Evolutionary conservation across 2,888 invertebrate species (phyloP).

Genomic region (Drosophila pullipes): DNA sequence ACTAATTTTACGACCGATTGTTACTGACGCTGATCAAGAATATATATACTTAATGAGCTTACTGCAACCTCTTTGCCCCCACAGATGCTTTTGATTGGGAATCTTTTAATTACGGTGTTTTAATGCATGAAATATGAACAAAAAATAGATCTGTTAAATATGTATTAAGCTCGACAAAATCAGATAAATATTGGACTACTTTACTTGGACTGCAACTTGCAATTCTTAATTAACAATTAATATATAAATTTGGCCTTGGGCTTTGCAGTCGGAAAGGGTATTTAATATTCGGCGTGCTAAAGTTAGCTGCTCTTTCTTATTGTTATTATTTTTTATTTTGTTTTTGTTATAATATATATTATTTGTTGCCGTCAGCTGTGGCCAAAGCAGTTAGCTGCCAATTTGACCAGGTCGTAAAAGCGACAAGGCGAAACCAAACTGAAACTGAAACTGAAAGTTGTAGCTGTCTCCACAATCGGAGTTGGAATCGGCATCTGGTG

Average conservation of each 20-base stretch:
- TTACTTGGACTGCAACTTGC: not conserved
- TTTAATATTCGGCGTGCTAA: not conserved
- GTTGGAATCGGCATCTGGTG: conserved; percentile 3
- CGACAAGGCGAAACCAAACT: conserved; percentile 15
- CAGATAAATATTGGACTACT: not conserved
- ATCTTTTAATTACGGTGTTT: not conserved
- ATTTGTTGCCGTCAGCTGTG: conserved; percentile 30
- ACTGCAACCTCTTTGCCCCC: no score
- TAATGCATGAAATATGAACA: not conserved
- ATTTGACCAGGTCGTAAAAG: conserved; percentile 36
- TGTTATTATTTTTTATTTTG: not conserved
- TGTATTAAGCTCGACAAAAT: not conserved
- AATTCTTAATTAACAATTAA: not conserved
- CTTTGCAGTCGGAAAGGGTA: not conserved
- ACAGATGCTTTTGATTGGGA: not conserved
- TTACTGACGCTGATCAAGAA: no score
- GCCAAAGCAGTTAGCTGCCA: conserved; percentile 23
- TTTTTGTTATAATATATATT: not conserved
- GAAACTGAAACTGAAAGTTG: conserved; percentile 44
- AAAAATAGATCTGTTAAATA: not conserved
- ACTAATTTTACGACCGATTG: no score
- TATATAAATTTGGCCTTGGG: not conserved
- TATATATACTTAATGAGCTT: no score
- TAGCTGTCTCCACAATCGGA: not conserved
- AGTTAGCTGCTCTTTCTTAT: not conserved